A percentile compares a stretch with the other conserved stretches of the same genome.
These are phyloP conservation scores for Esox masquinongy DNA, from an alignment of 2,797 vertebrate genomes.

Conservation along the genomic window DNA sequence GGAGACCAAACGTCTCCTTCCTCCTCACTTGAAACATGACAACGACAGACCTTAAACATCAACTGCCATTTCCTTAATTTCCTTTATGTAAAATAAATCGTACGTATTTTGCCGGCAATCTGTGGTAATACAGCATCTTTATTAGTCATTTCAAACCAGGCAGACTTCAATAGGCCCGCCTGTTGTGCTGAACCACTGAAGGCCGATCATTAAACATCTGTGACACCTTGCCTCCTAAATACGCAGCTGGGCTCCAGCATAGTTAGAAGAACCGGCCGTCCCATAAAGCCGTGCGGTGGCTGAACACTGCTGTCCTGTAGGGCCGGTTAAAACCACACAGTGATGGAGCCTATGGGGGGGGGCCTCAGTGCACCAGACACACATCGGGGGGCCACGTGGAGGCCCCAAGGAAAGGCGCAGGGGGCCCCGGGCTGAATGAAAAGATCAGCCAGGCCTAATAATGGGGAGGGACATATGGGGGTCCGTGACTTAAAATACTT, in stretches of 20 bases:
- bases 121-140: constrained; percentile 13
- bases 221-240: constrained; percentile 32
- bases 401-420: neutral
- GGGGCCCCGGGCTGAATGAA: neutral
- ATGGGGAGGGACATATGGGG: neutral
- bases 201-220: constrained; percentile 37
- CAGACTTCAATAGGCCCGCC: constrained; percentile 29
- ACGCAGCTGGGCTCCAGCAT: constrained; percentile 21
- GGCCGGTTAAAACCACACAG: neutral
- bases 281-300: neutral
- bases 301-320: constrained; percentile 2
- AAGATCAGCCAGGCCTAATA: neutral
- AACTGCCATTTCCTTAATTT: constrained; percentile 30
- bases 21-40: constrained; percentile 38
- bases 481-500: neutral
- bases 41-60: constrained; percentile 17
- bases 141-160: constrained; percentile 25
- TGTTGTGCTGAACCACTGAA: constrained; percentile 28
- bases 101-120: constrained; percentile 5
- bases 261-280: constrained; percentile 20
- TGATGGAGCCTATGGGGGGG: neutral
- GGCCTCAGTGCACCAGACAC: constrained; percentile 10
- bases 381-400: neutral
- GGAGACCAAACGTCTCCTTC: neutral
- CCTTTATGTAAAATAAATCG: constrained; percentile 1